Percentiles rank a stretch among this genome's conserved stretches.
Evolutionary conservation across 2,797 vertebrate genomes (phyloP).

Genomic region (Acanthurus tractus): DNA sequence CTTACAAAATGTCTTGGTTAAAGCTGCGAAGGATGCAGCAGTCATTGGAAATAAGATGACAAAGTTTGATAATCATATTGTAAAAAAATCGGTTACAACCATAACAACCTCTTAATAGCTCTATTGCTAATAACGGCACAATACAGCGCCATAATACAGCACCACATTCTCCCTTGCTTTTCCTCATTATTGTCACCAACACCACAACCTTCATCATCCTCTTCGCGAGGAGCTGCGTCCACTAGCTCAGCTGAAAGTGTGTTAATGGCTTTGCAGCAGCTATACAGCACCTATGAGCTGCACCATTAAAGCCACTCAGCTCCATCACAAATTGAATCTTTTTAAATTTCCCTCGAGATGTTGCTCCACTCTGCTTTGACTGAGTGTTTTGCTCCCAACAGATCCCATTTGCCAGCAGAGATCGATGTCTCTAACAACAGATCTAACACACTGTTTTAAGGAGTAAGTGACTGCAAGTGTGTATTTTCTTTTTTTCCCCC

Average conservation of each 20-base stretch:
- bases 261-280: constrained; percentile 53
- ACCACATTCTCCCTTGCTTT: neutral
- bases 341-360: constrained; percentile 63
- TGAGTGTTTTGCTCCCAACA: constrained; percentile 57
- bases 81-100: neutral
- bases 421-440: constrained; percentile 48
- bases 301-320: constrained; percentile 42
- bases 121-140: neutral
- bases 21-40: neutral
- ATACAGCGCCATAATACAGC: neutral
- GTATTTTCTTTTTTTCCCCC: neutral
- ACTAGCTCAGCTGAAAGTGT: constrained; percentile 23
- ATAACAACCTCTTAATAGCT: constrained; percentile 1
- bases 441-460: constrained; percentile 19
- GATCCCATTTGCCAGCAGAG: constrained; percentile 49
- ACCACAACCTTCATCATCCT: constrained; percentile 1
- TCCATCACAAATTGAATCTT: constrained; percentile 54
- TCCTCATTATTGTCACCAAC: constrained; percentile 11
- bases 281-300: constrained; percentile 14
- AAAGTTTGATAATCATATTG: neutral
- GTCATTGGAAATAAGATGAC: neutral
- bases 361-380: constrained; percentile 37
- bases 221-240: constrained; percentile 7
- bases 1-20: neutral
- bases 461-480: constrained; percentile 20